Evolutionary conservation across 2,888 invertebrate species (phyloP).

Genomic region (Serrognathus titanus): DNA sequence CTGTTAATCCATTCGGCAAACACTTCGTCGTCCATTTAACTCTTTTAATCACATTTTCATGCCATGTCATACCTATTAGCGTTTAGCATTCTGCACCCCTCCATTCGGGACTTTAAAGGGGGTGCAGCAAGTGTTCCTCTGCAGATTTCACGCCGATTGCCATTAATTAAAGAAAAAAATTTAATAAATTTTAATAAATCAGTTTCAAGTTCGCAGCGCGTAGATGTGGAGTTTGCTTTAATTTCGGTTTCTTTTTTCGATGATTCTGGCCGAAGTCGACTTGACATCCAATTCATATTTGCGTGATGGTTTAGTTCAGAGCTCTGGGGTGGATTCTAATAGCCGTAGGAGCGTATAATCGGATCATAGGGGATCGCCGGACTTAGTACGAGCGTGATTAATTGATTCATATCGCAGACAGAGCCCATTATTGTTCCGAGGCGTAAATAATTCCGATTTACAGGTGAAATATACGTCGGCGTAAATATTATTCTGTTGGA

Average conservation of each 20-base stretch:
- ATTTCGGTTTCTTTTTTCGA: neutral
- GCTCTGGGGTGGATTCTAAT: conserved; percentile 34
- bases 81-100: conserved; percentile 31
- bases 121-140: conserved; percentile 4
- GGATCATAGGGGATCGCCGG: conserved; percentile 47
- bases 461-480: conserved; percentile 34
- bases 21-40: conserved; percentile 45
- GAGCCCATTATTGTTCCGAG: conserved; percentile 42
- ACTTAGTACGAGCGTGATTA: conserved; percentile 48
- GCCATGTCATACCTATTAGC: conserved; percentile 45
- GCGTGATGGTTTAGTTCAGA: conserved; percentile 19
- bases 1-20: conserved; percentile 38
- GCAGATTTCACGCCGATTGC: neutral
- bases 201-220: no score
- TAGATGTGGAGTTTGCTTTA: neutral
- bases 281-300: conserved; percentile 7
- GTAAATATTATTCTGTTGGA: neutral
- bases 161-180: no score
- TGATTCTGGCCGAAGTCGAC: neutral
- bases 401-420: conserved; percentile 48
- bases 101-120: neutral
- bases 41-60: conserved; percentile 48
- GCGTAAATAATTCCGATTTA: conserved; percentile 45
- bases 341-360: conserved; percentile 47
- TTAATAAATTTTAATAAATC: no score